Base-by-base conservation (phyloP, 2,113 vertebrate species). In the Hippocampus zosterae region DNA sequence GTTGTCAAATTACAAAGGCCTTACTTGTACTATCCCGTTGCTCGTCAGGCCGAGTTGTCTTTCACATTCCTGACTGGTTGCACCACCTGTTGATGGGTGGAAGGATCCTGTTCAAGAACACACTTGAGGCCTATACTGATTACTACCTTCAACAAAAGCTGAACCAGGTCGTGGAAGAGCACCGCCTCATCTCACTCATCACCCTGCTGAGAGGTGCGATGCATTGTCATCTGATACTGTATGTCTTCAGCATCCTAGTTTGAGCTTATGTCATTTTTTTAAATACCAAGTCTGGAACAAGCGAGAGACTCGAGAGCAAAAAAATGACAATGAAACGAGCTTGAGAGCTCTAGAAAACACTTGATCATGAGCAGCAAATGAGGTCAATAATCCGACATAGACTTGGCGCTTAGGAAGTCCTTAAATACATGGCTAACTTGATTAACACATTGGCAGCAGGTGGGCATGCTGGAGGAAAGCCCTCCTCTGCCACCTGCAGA, bases 61-160 rank as follows among this genome's bases (percentile, higher is more conserved):
- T 93, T 73, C 91, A 78, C 74, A 85, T 92, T 63, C 92, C 97
- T 75, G 97, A 98, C 75, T 98, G 97, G 96, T 88, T 99, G 82
- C 96, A 98, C 89, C 96, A 98, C 84, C 91, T 99, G 78, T 79
- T 99, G 74, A 98, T 96, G 95, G 94, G 92, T 46, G 92, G 92
- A 73, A 92, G 96, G 80, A 99, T 99, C 77, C 92, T 98, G 76
- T 91, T 98, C 72, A 99, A 98, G 90, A 97, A 97, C 72, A 97
- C 96, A 0, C 70, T 99, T 85, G 97, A 99, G 76, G 89, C 94
- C 1, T 98, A 97, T 83, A 93, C 94, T 5, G 95, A 98, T 76
- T 85, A 94, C 78, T 96, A 93, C 74, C 88, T 98, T 65, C 93
- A 95, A 64, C 86, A 71, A 84, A 98, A 98, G 83, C 86, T 98